A percentile compares a stretch with the other conserved stretches of the same genome.
These are phyloP conservation scores for Tyrophagus putrescentiae DNA, from an alignment of 1,140 invertebrate species.

Conservation along the genomic window DNA sequence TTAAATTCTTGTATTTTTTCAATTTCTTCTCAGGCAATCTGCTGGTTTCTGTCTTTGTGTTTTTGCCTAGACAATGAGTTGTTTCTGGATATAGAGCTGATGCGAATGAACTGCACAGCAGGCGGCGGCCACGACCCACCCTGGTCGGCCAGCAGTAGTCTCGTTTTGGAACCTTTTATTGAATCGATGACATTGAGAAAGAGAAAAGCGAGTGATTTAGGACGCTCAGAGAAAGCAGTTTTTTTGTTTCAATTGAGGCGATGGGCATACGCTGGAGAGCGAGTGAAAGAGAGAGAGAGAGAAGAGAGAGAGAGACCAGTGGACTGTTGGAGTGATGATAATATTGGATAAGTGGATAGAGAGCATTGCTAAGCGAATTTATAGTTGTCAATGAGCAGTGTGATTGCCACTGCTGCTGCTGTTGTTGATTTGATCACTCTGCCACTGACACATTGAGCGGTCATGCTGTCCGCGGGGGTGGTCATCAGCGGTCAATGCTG, in stretches of 20 bases:
- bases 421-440: too few species aligned
- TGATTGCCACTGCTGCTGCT: too few species aligned
- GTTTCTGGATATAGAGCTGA: too few species aligned
- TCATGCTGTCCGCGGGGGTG: not conserved
- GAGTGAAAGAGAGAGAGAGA: too few species aligned
- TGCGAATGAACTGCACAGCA: not conserved
- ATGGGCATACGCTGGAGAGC: not conserved
- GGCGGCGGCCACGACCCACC: not conserved
- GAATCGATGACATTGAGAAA: not conserved
- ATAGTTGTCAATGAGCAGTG: conserved; percentile 1
- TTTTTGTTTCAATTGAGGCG: not conserved
- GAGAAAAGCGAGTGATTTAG: not conserved
- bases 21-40: too few species aligned
- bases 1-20: too few species aligned
- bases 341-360: too few species aligned
- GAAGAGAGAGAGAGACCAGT: too few species aligned
- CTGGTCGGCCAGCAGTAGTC: not conserved
- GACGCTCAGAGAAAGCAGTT: not conserved
- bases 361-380: not conserved
- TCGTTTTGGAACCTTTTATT: conserved; percentile 6
- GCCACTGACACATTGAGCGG: not conserved
- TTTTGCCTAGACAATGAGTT: too few species aligned
- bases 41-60: too few species aligned
- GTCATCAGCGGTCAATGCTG: not conserved
- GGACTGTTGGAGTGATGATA: too few species aligned